A percentile compares a stretch with the other conserved stretches of the same genome.
phyloP scores from a whole-genome alignment of 2,888 invertebrate species.

The Ochropacha duplaris region DNA sequence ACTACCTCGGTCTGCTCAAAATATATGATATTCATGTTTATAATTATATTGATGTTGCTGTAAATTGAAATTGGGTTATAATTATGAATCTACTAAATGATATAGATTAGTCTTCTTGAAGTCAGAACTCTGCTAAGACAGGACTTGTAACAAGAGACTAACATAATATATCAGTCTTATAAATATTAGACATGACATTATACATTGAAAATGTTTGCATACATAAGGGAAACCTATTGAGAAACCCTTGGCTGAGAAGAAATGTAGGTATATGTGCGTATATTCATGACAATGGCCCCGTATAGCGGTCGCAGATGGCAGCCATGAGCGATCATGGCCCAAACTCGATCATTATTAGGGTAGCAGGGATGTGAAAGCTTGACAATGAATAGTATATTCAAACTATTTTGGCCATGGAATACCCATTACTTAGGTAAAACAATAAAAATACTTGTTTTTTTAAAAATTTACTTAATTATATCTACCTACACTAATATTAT shows the following conservation, averaged over 20 bases:
- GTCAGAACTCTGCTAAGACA: no score
- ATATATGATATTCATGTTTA: no score
- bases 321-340: neutral
- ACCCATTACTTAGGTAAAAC: neutral
- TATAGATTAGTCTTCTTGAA: no score
- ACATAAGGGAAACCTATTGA: neutral
- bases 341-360: neutral
- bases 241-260: neutral
- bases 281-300: neutral
- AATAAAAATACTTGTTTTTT: no score
- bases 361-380: neutral
- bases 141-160: no score
- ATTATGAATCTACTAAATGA: no score
- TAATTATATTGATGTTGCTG: no score
- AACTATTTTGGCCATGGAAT: neutral
- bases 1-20: no score
- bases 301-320: neutral
- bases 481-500: no score
- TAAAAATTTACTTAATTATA: no score
- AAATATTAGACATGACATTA: neutral
- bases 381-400: neutral
- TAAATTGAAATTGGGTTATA: no score
- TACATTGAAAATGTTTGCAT: slow-evolving; percentile 5
- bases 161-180: no score
- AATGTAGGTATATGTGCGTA: neutral